Evolutionary conservation across 2,888 invertebrate genomes (phyloP).

Genomic region (Folsomia candida): DNA sequence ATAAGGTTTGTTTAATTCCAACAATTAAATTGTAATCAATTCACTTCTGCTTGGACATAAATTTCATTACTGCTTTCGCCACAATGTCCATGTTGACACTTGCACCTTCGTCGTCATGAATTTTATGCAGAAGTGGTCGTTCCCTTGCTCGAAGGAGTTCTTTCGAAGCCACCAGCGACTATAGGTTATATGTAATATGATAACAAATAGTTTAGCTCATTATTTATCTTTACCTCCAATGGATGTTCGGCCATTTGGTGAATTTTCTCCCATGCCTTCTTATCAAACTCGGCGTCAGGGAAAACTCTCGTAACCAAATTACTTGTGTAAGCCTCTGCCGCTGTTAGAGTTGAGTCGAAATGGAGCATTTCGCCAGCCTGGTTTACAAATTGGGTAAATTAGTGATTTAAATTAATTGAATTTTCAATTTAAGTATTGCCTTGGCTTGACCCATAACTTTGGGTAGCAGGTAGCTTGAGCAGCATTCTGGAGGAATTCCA

Average conservation of each 20-base stretch:
- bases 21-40: background rate
- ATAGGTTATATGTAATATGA: constrained; percentile 45
- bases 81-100: constrained; percentile 59
- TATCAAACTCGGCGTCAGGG: constrained; percentile 63
- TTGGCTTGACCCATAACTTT: constrained; percentile 76
- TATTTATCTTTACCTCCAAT: constrained; percentile 20
- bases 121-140: constrained; percentile 62
- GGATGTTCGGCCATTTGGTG: constrained; percentile 15
- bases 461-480: constrained; percentile 82
- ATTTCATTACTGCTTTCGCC: background rate
- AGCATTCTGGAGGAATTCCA: constrained; percentile 83
- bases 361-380: constrained; percentile 60
- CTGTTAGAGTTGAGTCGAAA: constrained; percentile 72
- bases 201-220: background rate
- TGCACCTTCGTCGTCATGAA: constrained; percentile 67
- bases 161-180: constrained; percentile 70
- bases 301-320: constrained; percentile 78
- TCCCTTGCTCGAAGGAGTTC: constrained; percentile 64
- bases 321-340: constrained; percentile 71
- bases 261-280: constrained; percentile 57
- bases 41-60: constrained; percentile 2
- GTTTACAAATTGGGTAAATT: background rate
- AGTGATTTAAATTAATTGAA: background rate
- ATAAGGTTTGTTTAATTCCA: no score
- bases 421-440: constrained; percentile 53